Base-by-base conservation (phyloP, 2,888 invertebrate genomes). In the Diploptera punctata region DNA sequence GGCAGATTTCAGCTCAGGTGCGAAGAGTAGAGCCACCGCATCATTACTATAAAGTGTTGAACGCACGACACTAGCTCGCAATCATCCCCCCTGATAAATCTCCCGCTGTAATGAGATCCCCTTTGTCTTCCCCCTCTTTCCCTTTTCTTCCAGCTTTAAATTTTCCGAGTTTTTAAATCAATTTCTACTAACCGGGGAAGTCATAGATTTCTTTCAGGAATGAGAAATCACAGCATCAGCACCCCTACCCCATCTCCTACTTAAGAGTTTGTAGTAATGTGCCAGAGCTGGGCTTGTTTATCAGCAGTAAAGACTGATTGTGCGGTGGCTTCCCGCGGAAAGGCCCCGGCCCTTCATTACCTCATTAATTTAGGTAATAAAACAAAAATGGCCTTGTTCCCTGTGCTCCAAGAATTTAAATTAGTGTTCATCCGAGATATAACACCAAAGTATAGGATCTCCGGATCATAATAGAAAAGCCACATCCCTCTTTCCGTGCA, bases 351-450 rank as follows among this genome's bases (percentile, higher is more conserved):
- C 24, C 29, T 43, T 67, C 72, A 70, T 74, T 72, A 72, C 73
- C 75, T 75, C 72, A 74, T 73, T 75, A 75, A 74, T 72, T 75
- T 75, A 52, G 73, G 71, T 69, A 73, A 75, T 75, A 74, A 74
- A 73, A 68, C 44, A 65, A 65, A 65, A 65, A 43, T 65, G 24
- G 57, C 26, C 21, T 65, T 47, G 29, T 21, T 47, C 47, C 33
- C 33, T 5, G 10, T 33, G 65, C 43, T 24, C 26, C 44, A 44
- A 65, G 65, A 65, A 65, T 65, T 65, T 44, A 65, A 44, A 65
- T 65, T 65, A 65, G 47, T 24, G 43, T 43, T 19, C 38, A 38
- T 18, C 10, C 52, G 24, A 10, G 7, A 3, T 52, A 24, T 52
- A 52, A 52, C 19, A 16, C 24, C n/a, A n/a, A n/a, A n/a, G n/a